A percentile compares a stretch with the other conserved stretches of the same genome.
Conservation (phyloP, 2,113 vertebrate species). For the Dromaius novaehollandiae region DNA sequence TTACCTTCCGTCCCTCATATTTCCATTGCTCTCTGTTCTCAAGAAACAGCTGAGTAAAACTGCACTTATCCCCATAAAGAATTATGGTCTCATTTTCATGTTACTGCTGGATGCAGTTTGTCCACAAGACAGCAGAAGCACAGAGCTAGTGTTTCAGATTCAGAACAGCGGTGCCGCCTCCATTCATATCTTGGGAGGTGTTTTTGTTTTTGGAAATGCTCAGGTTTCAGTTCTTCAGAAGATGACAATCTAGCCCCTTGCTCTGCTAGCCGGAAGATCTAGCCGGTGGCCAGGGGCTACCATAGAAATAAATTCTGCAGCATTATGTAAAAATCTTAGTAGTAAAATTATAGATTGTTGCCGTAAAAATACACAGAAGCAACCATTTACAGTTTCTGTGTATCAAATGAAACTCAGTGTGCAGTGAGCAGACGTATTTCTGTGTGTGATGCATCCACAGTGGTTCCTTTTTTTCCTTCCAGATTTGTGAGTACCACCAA, state of each 20-base stretch:
- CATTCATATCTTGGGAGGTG: neutral
- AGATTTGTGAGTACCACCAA: neutral
- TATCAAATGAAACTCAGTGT: neutral
- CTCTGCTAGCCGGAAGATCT: neutral
- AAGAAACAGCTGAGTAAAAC: neutral
- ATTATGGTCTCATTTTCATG: neutral
- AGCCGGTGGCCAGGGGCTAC: neutral
- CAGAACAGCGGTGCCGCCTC: neutral
- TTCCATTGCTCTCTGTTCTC: neutral
- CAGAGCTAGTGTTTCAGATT: neutral
- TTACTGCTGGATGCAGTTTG: neutral
- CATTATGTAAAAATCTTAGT: too few species aligned
- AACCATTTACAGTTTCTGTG: neutral
- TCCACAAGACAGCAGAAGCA: neutral
- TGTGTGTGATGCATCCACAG: accelerated
- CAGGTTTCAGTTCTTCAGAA: neutral
- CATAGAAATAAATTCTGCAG: neutral
- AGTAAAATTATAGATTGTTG: neutral
- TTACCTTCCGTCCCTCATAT: neutral
- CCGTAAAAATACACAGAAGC: neutral
- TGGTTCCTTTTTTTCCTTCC: neutral
- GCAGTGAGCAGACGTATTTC: neutral
- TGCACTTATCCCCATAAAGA: neutral
- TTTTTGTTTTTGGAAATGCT: neutral
- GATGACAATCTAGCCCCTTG: neutral